Evolutionary conservation across 2,888 invertebrate species (phyloP).

Genomic region (Antheraea yamamai): DNA sequence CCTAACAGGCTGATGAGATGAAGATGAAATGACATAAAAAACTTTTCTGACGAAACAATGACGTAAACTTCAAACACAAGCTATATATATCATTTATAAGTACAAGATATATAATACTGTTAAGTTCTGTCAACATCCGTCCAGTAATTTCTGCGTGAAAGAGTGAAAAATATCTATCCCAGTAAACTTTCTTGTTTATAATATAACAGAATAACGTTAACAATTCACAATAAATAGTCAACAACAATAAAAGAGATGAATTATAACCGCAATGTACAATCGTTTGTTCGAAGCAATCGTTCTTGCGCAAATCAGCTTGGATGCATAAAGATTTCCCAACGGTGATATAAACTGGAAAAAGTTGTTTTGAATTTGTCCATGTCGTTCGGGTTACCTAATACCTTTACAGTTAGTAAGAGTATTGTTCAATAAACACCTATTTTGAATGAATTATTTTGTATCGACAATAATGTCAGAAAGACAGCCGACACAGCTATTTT

Average conservation of each 20-base stretch:
- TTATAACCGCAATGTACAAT: background rate
- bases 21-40: too few species aligned
- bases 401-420: background rate
- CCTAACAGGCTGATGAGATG: too few species aligned
- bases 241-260: background rate
- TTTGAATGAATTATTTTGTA: background rate
- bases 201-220: background rate
- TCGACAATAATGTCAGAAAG: background rate
- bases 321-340: constrained; percentile 52
- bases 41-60: too few species aligned
- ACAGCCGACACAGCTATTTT: background rate
- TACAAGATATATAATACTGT: too few species aligned
- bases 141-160: too few species aligned
- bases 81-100: too few species aligned
- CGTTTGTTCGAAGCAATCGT: constrained; percentile 20
- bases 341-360: constrained; percentile 33
- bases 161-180: too few species aligned
- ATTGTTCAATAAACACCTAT: background rate
- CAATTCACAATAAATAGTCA: background rate
- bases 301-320: constrained; percentile 37
- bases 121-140: too few species aligned
- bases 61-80: too few species aligned
- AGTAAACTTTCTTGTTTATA: too few species aligned
- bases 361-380: background rate
- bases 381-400: background rate